A percentile compares a stretch with the other conserved stretches of the same genome.
Evolutionary conservation across 2,797 vertebrate species (phyloP).

Genomic region (Glyptemys insculpta): DNA sequence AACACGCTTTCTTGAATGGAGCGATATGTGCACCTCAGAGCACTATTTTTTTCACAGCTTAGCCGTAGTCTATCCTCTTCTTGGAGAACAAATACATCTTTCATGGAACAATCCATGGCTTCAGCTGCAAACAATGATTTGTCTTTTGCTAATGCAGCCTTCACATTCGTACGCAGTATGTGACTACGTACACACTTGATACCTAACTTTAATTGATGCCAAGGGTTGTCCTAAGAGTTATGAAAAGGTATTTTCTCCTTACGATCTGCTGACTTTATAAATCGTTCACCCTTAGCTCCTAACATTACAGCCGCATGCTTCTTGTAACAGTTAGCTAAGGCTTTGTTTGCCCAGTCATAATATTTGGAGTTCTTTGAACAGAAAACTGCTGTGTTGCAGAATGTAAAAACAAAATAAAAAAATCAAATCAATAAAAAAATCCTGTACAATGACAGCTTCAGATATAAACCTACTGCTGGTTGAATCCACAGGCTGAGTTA

Average conservation of each 20-base stretch:
- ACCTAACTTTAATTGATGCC: neutral
- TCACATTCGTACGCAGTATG: neutral
- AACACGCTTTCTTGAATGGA: neutral
- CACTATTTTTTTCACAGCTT: neutral
- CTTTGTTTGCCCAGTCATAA: neutral
- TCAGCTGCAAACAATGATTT: neutral
- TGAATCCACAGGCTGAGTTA: neutral
- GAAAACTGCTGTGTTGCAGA: rapidly evolving
- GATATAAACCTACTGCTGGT: neutral
- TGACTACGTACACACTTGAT: neutral
- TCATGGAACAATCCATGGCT: neutral
- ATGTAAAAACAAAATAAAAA: neutral
- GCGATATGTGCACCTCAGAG: neutral
- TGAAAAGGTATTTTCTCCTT: neutral
- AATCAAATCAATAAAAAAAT: neutral
- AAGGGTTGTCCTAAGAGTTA: neutral
- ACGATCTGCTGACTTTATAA: neutral
- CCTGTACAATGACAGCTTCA: rapidly evolving
- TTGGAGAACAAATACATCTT: neutral
- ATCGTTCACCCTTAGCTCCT: neutral
- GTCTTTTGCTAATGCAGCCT: neutral
- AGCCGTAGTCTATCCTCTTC: neutral
- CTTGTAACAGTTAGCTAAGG: neutral
- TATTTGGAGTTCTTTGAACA: neutral
- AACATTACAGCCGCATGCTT: neutral